These are phyloP conservation scores for Gallinago nigripennis DNA, from an alignment of 2,797 vertebrate species.

Conservation along the genomic window DNA sequence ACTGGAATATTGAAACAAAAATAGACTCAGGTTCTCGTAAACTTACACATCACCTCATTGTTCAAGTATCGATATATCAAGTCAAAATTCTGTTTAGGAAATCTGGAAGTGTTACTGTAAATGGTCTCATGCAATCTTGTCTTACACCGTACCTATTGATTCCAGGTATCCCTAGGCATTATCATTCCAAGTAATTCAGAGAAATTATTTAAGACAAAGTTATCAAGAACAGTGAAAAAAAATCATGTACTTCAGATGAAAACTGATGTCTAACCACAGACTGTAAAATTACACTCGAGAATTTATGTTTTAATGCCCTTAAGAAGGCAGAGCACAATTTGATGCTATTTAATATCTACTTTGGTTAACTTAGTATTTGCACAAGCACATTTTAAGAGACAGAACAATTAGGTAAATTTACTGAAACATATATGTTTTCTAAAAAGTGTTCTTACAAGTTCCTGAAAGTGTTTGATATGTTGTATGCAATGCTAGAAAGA, in stretches of 20 bases:
- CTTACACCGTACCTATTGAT: not conserved
- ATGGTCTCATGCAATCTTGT: not conserved
- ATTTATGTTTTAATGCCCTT: not conserved
- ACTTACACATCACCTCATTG: not conserved
- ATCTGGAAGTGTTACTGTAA: not conserved
- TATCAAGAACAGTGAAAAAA: not conserved
- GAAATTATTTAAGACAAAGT: not conserved
- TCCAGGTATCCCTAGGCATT: not conserved
- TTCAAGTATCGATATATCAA: not conserved
- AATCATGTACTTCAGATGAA: not conserved
- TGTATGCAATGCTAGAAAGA: not conserved
- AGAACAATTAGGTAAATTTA: not conserved
- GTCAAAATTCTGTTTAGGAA: not conserved
- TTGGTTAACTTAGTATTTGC: not conserved
- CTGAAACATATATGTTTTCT: not conserved
- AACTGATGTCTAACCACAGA: not conserved
- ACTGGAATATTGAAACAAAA: constrained; percentile 73
- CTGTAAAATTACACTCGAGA: not conserved
- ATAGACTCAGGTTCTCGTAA: not conserved
- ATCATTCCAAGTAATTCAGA: not conserved
- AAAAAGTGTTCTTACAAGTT: not conserved
- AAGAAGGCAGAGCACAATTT: not conserved
- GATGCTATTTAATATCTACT: not conserved
- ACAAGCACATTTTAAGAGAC: not conserved
- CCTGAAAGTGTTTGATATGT: not conserved